Conservation (phyloP, 2,797 vertebrate species). For the Ptychobarbus kaznakovi region DNA sequence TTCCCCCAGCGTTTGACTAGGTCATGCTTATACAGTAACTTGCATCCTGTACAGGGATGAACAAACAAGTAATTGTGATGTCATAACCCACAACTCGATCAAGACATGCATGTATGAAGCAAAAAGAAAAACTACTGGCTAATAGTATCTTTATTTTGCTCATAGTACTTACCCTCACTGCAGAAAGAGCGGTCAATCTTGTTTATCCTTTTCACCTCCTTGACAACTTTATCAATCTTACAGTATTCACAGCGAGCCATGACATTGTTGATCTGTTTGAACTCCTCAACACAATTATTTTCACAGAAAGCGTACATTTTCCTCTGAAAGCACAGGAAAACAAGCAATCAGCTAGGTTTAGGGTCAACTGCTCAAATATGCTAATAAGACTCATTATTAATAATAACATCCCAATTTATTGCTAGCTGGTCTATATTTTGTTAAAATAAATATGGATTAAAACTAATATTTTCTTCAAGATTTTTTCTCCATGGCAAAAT, state of each 20-base stretch:
- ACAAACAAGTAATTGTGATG: not conserved
- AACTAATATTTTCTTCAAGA: too few species aligned
- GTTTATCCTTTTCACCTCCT: conserved; percentile 88
- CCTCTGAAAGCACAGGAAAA: conserved; percentile 74
- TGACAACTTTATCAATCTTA: conserved; percentile 69
- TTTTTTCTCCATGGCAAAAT: too few species aligned
- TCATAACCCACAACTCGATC: too few species aligned
- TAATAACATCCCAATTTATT: not conserved
- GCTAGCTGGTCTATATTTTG: not conserved
- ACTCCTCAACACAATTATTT: conserved; percentile 86
- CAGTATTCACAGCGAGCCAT: conserved; percentile 92
- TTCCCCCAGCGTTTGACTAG: conserved; percentile 90
- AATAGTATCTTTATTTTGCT: not conserved
- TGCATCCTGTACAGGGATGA: conserved; percentile 83
- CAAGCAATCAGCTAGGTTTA: not conserved
- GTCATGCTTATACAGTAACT: conserved; percentile 92
- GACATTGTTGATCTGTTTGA: conserved; percentile 85
- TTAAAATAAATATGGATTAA: too few species aligned
- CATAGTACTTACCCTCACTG: conserved; percentile 83
- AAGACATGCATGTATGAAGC: not conserved
- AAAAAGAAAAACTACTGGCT: not conserved
- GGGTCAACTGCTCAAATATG: not conserved
- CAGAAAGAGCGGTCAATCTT: conserved; percentile 90
- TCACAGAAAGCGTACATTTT: conserved; percentile 91
- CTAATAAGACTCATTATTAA: not conserved